Conservation (phyloP, 1,140 invertebrate species). For the Nomia melanderi region DNA sequence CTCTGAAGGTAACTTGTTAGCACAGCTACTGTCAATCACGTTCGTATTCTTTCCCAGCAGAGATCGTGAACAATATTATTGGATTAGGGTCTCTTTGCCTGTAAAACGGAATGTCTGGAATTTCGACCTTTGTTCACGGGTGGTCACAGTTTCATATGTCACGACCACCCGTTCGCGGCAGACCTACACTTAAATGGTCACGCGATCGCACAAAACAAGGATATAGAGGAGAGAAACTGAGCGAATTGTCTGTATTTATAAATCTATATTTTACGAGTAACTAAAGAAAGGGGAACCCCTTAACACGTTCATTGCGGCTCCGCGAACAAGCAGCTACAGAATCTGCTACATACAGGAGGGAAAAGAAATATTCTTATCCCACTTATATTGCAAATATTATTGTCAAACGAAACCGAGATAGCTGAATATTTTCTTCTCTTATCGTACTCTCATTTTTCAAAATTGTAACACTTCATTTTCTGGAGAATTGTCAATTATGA, state of each 20-base stretch:
- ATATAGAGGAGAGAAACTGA: conserved; percentile 15
- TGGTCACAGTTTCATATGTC: not conserved
- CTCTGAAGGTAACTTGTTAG: conserved; percentile 3
- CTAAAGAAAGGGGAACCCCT: conserved; percentile 5
- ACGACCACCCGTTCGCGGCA: conserved; percentile 6
- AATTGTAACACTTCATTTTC: too few relatives aligned
- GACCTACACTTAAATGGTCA: conserved; percentile 30
- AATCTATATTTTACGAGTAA: conserved; percentile 50
- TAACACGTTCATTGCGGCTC: too few relatives aligned
- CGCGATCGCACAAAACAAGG: conserved; percentile 53
- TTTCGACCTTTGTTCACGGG: conserved; percentile 24
- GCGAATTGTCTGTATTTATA: conserved; percentile 15
- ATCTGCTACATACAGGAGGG: too few relatives aligned
- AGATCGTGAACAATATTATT: conserved; percentile 11
- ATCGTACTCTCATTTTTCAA: too few relatives aligned
- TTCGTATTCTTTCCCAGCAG: not conserved
- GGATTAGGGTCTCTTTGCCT: not conserved
- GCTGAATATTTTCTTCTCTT: too few relatives aligned
- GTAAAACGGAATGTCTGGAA: too few relatives aligned
- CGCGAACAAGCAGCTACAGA: too few relatives aligned
- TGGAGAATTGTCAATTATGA: too few relatives aligned
- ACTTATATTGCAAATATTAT: too few relatives aligned
- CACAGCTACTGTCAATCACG: not conserved
- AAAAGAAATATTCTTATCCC: too few relatives aligned
- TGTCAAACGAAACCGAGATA: too few relatives aligned